These are phyloP conservation scores for Platichthys flesus DNA, from an alignment of 2,113 vertebrate genomes.

Conservation along the genomic window DNA sequence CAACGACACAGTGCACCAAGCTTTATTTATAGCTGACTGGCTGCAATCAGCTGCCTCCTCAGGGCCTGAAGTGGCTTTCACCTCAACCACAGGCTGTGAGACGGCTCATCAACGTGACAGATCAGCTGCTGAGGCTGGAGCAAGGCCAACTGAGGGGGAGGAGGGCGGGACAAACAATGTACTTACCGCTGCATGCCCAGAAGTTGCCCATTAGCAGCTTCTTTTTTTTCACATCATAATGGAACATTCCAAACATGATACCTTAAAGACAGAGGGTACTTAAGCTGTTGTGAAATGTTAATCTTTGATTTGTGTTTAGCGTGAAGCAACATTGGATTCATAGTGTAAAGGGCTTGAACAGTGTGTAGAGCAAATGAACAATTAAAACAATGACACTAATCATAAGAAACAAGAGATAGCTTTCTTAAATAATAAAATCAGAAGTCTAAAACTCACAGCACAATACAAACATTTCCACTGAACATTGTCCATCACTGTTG, in stretches of 20 bases:
- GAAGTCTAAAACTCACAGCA: neutral
- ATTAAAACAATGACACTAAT: too few relatives aligned
- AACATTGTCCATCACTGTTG: neutral
- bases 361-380: too few relatives aligned
- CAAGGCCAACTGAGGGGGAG: slow-evolving; percentile 7
- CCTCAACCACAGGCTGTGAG: slow-evolving; percentile 28
- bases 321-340: neutral
- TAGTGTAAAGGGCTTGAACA: too few relatives aligned
- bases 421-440: too few relatives aligned
- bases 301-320: too few relatives aligned
- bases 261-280: neutral
- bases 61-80: slow-evolving; percentile 15
- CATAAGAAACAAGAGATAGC: too few relatives aligned
- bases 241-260: neutral
- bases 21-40: slow-evolving; percentile 39
- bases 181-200: neutral
- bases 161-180: slow-evolving; percentile 3
- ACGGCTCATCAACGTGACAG: slow-evolving; percentile 39
- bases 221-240: neutral
- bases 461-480: neutral
- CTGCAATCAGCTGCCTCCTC: slow-evolving; percentile 38
- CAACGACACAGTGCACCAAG: neutral
- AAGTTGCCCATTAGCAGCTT: neutral
- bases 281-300: neutral
- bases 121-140: slow-evolving; percentile 21